phyloP scores from a whole-genome alignment of 2,797 vertebrate species.

The Lepilemur ruficaudatus region DNA sequence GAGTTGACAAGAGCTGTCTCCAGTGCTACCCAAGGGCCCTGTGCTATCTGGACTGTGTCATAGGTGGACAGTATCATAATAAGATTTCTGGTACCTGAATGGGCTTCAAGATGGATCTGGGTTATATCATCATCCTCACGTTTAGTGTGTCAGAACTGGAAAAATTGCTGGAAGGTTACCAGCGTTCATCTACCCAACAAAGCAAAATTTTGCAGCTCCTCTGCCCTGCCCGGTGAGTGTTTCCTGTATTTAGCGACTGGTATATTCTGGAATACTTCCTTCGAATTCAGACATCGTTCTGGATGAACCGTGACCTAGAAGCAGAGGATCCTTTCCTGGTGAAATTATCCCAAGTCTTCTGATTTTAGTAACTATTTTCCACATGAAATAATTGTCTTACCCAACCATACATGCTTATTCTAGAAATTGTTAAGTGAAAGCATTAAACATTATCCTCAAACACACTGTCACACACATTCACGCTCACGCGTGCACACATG shows the following conservation, averaged over 20 bases:
- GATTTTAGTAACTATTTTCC: neutral
- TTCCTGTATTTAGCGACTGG: neutral
- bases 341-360: neutral
- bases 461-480: neutral
- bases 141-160: neutral
- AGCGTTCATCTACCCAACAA: neutral
- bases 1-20: neutral
- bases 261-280: neutral
- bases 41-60: constrained; percentile 35
- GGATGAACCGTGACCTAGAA: neutral
- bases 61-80: neutral
- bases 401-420: neutral
- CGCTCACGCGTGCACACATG: accelerated
- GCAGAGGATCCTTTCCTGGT: neutral
- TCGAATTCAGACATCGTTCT: neutral
- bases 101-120: neutral
- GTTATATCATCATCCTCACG: neutral
- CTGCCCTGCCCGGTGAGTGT: neutral
- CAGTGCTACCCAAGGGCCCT: neutral
- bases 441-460: neutral
- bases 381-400: neutral
- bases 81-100: neutral
- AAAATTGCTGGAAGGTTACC: neutral
- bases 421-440: neutral
- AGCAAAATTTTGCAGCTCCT: neutral